Base-by-base conservation (phyloP, 2,888 invertebrate species). In the Aleiodes testaceus region DNA sequence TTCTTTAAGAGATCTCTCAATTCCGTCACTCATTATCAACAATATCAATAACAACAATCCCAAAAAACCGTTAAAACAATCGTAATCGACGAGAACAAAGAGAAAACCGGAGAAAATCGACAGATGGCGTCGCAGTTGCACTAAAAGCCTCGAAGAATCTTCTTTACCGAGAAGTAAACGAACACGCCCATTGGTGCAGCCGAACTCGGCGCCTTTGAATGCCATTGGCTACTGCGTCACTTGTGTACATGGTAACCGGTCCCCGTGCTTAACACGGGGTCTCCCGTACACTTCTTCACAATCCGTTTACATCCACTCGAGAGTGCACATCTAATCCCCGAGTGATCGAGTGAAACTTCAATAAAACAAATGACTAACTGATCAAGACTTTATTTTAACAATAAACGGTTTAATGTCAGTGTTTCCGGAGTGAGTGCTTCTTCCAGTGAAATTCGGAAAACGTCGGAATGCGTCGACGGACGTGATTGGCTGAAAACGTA, bases 181-280 rank as follows among this genome's bases (percentile, higher is more conserved):
- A 47, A 12, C 5, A 2, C 9, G 2, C 22, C n/a, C 12, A 61
- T 61, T 61, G 61, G 61, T 20, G 3, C 12, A 45, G 9, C 12
- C 18, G 14, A 22, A 45, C 2, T n/a, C 7, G 45, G n/a, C 26
- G 63, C 63, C 14, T 22, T 63, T 45, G n/a, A 26, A 45, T 45
- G 3, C n/a, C 14, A 63, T 63, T 63, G 63, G 63, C 22, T 63
- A 22, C 44, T 7, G 47, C 11, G 45, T 63, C 22, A 59, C 45
- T 45, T 22, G 63, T 63, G 26, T 45, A 63, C 63, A 63, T 63
- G 63, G 63, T 22, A 63, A 63, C 63, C 63, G 63, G 63, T 47
- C 44, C 45, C 63, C 59, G 59, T 59, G 59, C 14, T n/a, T 7
- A 30, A 36, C 42, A 55, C 55, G 55, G 55, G 30, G 30, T 55